A percentile compares a stretch with the other conserved stretches of the same genome.
phyloP scores from a whole-genome alignment of 2,113 vertebrate species.

The Anhinga anhinga region DNA sequence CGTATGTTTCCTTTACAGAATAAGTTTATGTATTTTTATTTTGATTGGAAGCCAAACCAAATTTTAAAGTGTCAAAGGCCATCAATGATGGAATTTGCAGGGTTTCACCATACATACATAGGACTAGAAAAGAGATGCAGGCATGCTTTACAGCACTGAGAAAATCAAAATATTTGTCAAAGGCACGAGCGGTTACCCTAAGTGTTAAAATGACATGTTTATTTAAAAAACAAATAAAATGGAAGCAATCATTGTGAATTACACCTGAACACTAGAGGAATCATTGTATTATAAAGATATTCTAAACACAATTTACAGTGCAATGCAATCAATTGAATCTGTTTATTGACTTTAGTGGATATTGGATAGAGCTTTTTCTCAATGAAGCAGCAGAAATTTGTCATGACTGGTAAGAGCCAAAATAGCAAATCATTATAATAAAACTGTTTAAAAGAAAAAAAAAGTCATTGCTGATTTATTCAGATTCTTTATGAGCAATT shows the following conservation, averaged over 20 bases:
- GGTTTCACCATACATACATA: fast-evolving
- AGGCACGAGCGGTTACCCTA: neutral
- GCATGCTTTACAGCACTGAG: neutral
- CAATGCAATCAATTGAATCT: neutral
- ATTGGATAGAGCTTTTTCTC: neutral
- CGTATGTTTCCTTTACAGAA: neutral
- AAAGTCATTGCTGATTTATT: constrained; percentile 7
- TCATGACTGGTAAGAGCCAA: neutral
- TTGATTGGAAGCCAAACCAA: neutral
- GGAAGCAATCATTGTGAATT: neutral
- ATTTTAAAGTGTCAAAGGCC: neutral
- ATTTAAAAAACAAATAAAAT: neutral
- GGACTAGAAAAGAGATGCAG: neutral
- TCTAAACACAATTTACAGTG: neutral
- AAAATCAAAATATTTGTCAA: neutral
- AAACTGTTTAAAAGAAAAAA: neutral
- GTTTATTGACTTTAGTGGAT: neutral
- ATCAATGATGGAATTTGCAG: neutral
- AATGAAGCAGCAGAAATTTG: constrained; percentile 24
- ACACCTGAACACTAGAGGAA: neutral
- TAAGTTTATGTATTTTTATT: neutral
- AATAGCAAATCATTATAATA: neutral
- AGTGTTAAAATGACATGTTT: neutral
- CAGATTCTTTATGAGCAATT: neutral
- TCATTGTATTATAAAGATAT: neutral